Conservation (phyloP, 2,888 invertebrate species). For the Willowsia nigromaculata region DNA sequence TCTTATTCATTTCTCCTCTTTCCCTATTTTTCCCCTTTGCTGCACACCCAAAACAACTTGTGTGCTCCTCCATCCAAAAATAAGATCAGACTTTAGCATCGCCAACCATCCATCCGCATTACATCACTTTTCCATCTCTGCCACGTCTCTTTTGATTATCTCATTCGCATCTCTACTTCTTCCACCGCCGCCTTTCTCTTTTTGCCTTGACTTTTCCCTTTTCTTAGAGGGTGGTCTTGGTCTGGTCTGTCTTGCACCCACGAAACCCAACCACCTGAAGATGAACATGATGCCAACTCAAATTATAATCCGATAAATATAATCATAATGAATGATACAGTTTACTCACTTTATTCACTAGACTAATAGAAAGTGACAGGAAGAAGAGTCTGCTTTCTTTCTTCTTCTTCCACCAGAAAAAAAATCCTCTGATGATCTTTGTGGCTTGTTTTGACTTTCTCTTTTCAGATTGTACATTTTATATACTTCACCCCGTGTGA, state of each 20-base stretch:
- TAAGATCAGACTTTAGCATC: no score
- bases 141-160: conserved; percentile 63
- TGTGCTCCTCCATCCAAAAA: background rate
- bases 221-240: background rate
- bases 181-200: background rate
- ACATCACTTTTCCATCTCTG: conserved; percentile 54
- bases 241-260: background rate
- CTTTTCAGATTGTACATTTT: background rate
- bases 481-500: no score
- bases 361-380: conserved; percentile 10
- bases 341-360: background rate
- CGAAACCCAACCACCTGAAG: background rate
- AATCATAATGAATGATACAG: conserved; percentile 3
- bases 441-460: background rate
- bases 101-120: conserved; percentile 45
- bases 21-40: conserved; percentile 53
- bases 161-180: conserved; percentile 23
- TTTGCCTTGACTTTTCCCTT: conserved; percentile 36
- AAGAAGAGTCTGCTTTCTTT: background rate
- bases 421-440: background rate
- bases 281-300: conserved; percentile 3
- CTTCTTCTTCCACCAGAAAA: background rate
- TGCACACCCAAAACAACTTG: background rate
- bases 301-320: conserved; percentile 21
- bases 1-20: conserved; percentile 56